phyloP scores from a whole-genome alignment of 2,888 invertebrate species.

The Pteria penguin region DNA sequence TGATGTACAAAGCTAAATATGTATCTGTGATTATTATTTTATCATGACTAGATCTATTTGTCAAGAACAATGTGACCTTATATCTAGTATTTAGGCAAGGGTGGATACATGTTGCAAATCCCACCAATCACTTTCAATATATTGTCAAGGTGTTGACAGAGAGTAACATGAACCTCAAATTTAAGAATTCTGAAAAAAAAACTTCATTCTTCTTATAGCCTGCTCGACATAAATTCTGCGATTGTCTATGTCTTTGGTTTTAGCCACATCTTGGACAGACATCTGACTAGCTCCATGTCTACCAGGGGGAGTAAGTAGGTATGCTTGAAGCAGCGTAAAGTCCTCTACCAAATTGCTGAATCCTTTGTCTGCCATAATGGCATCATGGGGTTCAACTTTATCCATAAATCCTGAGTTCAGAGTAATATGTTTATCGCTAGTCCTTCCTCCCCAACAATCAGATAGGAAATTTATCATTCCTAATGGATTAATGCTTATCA shows the following conservation, averaged over 20 bases:
- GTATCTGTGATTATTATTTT: no score
- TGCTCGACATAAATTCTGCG: constrained; percentile 42
- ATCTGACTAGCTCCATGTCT: constrained; percentile 28
- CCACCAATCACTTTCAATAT: constrained; percentile 12
- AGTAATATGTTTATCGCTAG: constrained; percentile 29
- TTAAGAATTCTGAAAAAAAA: constrained; percentile 34
- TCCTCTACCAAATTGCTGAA: constrained; percentile 38
- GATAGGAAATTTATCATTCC: constrained; percentile 37
- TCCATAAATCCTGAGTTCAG: constrained; percentile 30
- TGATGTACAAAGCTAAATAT: no score
- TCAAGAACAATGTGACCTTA: no score
- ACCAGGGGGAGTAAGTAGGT: constrained; percentile 28
- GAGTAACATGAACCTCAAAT: constrained; percentile 25
- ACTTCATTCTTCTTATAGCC: constrained; percentile 39
- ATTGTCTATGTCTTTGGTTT: constrained; percentile 36
- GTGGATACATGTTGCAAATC: neutral
- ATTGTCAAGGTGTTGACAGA: constrained; percentile 33
- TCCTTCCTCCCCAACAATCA: constrained; percentile 26
- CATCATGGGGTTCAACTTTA: constrained; percentile 30
- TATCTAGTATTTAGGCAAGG: no score
- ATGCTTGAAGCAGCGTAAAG: constrained; percentile 3
- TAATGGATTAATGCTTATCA: constrained; percentile 37
- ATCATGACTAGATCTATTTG: no score
- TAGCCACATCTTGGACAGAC: constrained; percentile 20
- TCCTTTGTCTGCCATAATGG: constrained; percentile 41